phyloP scores from a whole-genome alignment of 2,113 vertebrate species.

The Ploceus nigricollis region DNA sequence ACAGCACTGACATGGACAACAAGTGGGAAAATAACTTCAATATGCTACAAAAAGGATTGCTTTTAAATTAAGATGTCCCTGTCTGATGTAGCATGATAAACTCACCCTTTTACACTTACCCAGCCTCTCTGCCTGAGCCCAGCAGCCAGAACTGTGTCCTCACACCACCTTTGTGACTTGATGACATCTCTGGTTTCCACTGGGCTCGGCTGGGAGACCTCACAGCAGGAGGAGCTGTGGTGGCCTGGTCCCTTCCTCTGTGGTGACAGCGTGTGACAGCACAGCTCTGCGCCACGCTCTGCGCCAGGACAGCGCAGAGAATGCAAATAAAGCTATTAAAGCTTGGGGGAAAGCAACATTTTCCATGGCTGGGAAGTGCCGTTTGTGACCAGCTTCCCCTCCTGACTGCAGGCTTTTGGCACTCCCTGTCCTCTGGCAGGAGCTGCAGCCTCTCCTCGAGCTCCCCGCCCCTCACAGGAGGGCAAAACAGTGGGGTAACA shows the following conservation, averaged over 20 bases:
- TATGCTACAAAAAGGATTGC: neutral
- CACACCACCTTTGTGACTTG: neutral
- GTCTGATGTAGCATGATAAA: neutral
- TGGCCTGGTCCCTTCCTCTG: neutral
- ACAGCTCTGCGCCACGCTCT: neutral
- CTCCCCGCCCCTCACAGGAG: neutral
- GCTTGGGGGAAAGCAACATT: neutral
- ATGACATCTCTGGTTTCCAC: neutral
- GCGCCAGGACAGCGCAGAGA: neutral
- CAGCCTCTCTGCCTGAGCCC: neutral
- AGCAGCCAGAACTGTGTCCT: neutral
- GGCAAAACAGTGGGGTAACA: fast-evolving
- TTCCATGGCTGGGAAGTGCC: neutral
- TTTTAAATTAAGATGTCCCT: neutral
- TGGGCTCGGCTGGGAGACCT: neutral
- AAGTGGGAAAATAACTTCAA: neutral
- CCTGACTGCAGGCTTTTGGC: neutral
- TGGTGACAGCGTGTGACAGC: neutral
- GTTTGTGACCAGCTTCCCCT: neutral
- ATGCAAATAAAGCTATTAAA: neutral
- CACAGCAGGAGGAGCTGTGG: neutral
- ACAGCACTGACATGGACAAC: neutral
- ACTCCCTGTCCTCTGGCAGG: neutral
- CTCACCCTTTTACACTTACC: neutral
- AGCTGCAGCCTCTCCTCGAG: too few relatives aligned